phyloP scores from a whole-genome alignment of 2,797 vertebrate genomes.

The Pseudochaenichthys georgianus region DNA sequence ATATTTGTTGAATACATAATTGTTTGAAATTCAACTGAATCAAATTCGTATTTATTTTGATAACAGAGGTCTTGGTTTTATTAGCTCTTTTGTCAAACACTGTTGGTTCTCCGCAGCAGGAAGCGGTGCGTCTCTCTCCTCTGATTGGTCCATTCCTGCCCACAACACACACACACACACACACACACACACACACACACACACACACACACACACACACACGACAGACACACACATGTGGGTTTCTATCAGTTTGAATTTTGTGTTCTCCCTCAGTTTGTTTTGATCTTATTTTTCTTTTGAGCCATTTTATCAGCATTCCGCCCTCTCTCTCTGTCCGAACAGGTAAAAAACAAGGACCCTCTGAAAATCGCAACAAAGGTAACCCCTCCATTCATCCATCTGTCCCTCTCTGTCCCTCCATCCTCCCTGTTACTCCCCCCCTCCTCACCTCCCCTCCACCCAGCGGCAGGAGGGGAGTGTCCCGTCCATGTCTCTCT shows the following conservation, averaged over 20 bases:
- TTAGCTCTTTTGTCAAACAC: neutral
- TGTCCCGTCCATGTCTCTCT: conserved; percentile 72
- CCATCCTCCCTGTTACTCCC: conserved; percentile 68
- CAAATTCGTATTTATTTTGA: neutral
- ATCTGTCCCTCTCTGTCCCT: conserved; percentile 84
- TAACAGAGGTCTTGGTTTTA: neutral
- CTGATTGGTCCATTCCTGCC: conserved; percentile 77
- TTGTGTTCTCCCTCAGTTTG: conserved; percentile 81
- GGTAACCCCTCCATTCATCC: conserved; percentile 94
- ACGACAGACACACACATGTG: conserved; percentile 75
- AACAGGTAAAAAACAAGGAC: conserved; percentile 99
- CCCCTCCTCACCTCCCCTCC: conserved; percentile 83
- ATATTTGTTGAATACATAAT: neutral
- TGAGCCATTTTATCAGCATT: conserved; percentile 91
- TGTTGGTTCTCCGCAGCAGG: conserved; percentile 48
- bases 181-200: conserved; percentile 75
- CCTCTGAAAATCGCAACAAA: conserved; percentile 99
- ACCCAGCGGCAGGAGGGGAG: conserved; percentile 85
- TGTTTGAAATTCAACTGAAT: neutral
- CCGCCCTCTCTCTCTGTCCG: conserved; percentile 96
- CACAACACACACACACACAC: conserved; percentile 65
- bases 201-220: conserved; percentile 50
- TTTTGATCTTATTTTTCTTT: conserved; percentile 83
- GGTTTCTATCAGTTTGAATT: conserved; percentile 80
- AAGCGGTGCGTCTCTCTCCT: conserved; percentile 64